These are phyloP conservation scores for Malacosoma neustria DNA, from an alignment of 2,888 invertebrate species.

Conservation along the genomic window DNA sequence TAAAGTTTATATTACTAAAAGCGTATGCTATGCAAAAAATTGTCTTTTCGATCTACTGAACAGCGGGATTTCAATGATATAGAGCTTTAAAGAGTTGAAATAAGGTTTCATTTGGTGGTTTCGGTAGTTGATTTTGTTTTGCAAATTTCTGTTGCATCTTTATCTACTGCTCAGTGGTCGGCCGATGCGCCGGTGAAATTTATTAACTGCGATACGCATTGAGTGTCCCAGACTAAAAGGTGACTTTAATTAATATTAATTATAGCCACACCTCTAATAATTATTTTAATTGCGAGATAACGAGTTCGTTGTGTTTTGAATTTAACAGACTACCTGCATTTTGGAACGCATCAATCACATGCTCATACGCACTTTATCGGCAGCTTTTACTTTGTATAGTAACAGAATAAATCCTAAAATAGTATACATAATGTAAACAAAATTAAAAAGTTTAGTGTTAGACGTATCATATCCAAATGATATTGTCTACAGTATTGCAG, in stretches of 20 bases:
- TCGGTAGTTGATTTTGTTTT: conserved; percentile 14
- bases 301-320: conserved; percentile 24
- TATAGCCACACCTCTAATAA: conserved; percentile 72
- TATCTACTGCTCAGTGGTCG: conserved; percentile 56
- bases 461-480: too few relatives aligned
- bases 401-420: too few relatives aligned
- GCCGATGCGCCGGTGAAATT: conserved; percentile 63
- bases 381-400: too few relatives aligned
- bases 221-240: conserved; percentile 68
- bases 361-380: background rate
- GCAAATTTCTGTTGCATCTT: conserved; percentile 50
- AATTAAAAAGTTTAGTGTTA: too few relatives aligned
- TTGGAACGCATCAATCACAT: background rate
- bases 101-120: conserved; percentile 19
- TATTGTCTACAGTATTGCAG: too few relatives aligned
- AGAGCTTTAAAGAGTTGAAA: conserved; percentile 7
- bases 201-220: conserved; percentile 73
- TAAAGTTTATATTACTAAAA: background rate
- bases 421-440: too few relatives aligned
- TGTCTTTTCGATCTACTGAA: background rate
- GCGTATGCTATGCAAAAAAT: background rate
- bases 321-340: conserved; percentile 32
- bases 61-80: conserved; percentile 5
- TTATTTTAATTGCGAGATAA: conserved; percentile 68
- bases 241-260: conserved; percentile 74